phyloP scores from a whole-genome alignment of 2,113 vertebrate species.

The Arizona elegans region DNA sequence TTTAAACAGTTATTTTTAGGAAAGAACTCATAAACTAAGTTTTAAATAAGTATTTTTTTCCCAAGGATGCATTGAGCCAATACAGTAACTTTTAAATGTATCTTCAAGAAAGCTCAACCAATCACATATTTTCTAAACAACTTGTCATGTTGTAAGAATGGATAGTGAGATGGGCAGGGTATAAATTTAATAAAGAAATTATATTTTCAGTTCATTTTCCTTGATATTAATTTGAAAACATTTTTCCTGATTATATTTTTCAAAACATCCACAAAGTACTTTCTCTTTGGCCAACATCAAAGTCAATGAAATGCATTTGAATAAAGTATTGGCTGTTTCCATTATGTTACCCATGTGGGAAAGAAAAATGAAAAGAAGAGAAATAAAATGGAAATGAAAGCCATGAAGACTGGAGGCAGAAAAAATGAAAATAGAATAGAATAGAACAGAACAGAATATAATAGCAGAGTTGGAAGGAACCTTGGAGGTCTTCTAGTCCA shows the following conservation, averaged over 20 bases:
- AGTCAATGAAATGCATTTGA: not conserved
- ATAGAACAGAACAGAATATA: too few species aligned
- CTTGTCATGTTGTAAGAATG: not conserved
- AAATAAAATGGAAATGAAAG: not conserved
- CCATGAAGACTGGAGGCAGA: not conserved
- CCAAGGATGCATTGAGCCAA: not conserved
- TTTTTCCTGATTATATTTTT: not conserved
- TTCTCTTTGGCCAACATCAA: not conserved
- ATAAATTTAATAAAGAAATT: not conserved
- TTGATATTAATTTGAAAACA: not conserved
- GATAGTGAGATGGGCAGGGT: too few species aligned
- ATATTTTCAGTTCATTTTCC: not conserved
- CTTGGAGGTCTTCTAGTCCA: too few species aligned
- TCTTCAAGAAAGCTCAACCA: not conserved
- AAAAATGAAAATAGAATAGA: not conserved
- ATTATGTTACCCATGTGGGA: not conserved
- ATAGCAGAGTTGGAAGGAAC: too few species aligned
- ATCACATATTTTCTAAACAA: not conserved
- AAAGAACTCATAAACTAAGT: not conserved
- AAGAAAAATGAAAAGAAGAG: not conserved
- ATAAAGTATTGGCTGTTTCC: not conserved
- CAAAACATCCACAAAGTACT: not conserved
- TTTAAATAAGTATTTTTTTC: not conserved
- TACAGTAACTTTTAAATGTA: not conserved
- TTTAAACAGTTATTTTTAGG: not conserved